These are phyloP conservation scores for Ophion ellenae DNA, from an alignment of 2,888 invertebrate species.

Conservation along the genomic window DNA sequence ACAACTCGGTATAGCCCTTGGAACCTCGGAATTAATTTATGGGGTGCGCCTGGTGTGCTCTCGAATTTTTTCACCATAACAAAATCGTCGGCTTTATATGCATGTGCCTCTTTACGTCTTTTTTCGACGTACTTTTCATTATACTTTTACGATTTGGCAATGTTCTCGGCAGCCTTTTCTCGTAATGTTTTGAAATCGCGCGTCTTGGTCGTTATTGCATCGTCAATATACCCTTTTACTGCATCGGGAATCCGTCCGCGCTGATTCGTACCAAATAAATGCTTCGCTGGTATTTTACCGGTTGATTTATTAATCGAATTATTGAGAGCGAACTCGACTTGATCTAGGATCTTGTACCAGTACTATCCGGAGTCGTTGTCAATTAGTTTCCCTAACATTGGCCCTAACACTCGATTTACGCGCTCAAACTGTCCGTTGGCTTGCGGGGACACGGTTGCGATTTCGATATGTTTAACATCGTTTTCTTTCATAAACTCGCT, in stretches of 20 bases:
- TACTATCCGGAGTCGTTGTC: slow-evolving; percentile 46
- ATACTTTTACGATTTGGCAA: too few species aligned
- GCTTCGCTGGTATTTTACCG: slow-evolving; percentile 70
- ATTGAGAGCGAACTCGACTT: slow-evolving; percentile 68
- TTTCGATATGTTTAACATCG: slow-evolving; percentile 60
- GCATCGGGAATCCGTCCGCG: slow-evolving; percentile 57
- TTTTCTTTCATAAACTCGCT: slow-evolving; percentile 58
- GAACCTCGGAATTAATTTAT: too few species aligned
- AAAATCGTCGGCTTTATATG: too few species aligned
- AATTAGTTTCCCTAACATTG: slow-evolving; percentile 62
- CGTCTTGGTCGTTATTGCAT: too few species aligned
- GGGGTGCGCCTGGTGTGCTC: too few species aligned
- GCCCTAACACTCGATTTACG: slow-evolving; percentile 61
- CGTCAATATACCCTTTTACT: too few species aligned
- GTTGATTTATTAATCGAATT: slow-evolving; percentile 72
- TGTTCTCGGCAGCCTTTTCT: too few species aligned
- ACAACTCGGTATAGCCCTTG: too few species aligned
- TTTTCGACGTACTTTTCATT: too few species aligned
- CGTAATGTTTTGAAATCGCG: too few species aligned
- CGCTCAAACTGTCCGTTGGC: slow-evolving; percentile 71
- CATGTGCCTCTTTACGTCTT: too few species aligned
- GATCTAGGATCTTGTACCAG: slow-evolving; percentile 62
- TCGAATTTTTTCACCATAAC: too few species aligned
- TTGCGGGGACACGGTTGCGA: slow-evolving; percentile 70
- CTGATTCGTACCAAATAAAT: slow-evolving; percentile 74